phyloP scores from a whole-genome alignment of 92 coral and sea anemone genomes.

The Parazoanthus atlanticus region DNA sequence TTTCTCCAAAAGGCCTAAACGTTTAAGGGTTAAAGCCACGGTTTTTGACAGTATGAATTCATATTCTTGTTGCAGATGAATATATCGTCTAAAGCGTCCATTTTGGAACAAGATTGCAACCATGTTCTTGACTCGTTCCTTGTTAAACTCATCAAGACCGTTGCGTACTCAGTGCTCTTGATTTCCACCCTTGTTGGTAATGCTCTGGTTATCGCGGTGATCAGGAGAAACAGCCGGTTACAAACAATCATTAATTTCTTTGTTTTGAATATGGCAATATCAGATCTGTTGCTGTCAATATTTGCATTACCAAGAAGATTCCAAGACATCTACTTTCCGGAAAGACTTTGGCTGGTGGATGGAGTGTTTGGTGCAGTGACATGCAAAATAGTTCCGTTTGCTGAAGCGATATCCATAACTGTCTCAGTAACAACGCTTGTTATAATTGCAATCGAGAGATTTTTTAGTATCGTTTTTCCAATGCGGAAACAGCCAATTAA shows the following conservation, averaged over 20 bases:
- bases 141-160: background rate
- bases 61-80: no score
- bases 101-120: background rate
- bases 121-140: background rate
- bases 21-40: no score
- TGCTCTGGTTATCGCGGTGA: background rate
- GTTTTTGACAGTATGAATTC: no score
- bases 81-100: no score
- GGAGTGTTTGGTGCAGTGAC: background rate
- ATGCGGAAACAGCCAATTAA: slow-evolving; percentile 4
- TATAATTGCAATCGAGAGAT: background rate
- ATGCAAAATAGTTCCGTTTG: background rate
- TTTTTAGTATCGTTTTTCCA: background rate
- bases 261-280: background rate
- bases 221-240: background rate
- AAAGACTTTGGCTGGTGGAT: background rate
- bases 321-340: background rate
- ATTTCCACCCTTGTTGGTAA: background rate
- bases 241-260: slow-evolving; percentile 10
- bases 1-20: no score
- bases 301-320: background rate
- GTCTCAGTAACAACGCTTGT: background rate
- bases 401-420: background rate
- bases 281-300: background rate
- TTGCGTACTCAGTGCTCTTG: background rate